phyloP scores from a whole-genome alignment of 2,888 invertebrate genomes.

The Chydorus sphaericus region DNA sequence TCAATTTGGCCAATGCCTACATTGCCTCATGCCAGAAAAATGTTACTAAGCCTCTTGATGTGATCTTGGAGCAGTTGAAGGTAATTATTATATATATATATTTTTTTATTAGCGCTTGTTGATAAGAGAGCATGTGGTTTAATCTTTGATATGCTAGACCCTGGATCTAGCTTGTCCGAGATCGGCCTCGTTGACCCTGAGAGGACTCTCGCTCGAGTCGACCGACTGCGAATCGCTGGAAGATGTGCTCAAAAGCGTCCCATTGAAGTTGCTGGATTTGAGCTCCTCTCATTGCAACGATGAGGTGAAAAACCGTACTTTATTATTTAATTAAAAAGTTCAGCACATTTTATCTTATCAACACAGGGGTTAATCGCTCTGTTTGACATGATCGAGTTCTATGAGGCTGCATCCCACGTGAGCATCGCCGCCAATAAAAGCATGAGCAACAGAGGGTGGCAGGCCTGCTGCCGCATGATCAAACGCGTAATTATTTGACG shows the following conservation, averaged over 20 bases:
- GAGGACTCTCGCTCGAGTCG: conserved; percentile 44
- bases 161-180: conserved; percentile 34
- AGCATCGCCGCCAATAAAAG: conserved; percentile 60
- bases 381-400: conserved; percentile 85
- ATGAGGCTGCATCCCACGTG: conserved; percentile 62
- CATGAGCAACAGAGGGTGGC: conserved; percentile 68
- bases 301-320: too few relatives aligned
- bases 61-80: conserved; percentile 56
- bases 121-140: too few relatives aligned
- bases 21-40: conserved; percentile 55
- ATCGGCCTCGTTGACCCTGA: conserved; percentile 42
- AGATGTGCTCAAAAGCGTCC: conserved; percentile 61
- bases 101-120: neutral
- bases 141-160: conserved; percentile 25
- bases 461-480: conserved; percentile 60
- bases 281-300: conserved; percentile 53
- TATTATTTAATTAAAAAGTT: neutral
- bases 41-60: conserved; percentile 49
- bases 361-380: conserved; percentile 53
- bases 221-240: conserved; percentile 67
- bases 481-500: conserved; percentile 43
- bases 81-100: conserved; percentile 31
- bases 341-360: conserved; percentile 5
- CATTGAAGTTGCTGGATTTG: conserved; percentile 52
- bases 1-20: conserved; percentile 55